A percentile compares a stretch with the other conserved stretches of the same genome.
Evolutionary conservation across 2,113 vertebrate species (phyloP).

Genomic region (Scopus umbretta): DNA sequence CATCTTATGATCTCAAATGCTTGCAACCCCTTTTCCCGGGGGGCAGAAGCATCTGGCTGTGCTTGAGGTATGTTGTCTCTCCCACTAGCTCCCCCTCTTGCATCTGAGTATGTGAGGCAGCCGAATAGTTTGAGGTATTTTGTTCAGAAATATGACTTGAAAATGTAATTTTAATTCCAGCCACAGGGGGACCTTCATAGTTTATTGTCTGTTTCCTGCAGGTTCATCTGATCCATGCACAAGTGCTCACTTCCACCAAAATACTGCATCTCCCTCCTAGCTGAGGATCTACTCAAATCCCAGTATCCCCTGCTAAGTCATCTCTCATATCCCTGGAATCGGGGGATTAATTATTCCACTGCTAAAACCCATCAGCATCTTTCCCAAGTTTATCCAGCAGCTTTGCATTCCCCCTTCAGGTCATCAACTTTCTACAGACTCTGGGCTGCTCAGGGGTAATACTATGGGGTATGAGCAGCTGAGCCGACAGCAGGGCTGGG

Average conservation of each 20-base stretch:
- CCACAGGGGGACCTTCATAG: background rate
- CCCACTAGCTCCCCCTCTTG: background rate
- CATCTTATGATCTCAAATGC: background rate
- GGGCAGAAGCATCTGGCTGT: background rate
- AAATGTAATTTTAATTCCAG: background rate
- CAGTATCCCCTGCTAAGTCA: background rate
- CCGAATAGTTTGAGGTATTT: background rate
- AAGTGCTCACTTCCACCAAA: background rate
- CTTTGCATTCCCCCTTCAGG: background rate
- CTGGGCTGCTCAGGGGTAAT: background rate
- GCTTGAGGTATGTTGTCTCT: background rate
- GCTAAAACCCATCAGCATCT: background rate
- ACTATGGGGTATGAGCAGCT: background rate
- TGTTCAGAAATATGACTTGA: background rate
- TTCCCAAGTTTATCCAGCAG: background rate
- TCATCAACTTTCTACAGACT: background rate
- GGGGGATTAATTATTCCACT: background rate
- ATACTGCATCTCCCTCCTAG: background rate
- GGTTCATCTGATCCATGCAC: background rate
- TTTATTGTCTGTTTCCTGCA: background rate
- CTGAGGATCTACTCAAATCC: background rate
- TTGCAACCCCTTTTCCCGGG: background rate
- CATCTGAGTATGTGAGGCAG: background rate
- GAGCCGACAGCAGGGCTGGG: background rate
- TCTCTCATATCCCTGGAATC: background rate